Evolutionary conservation across 2,888 invertebrate genomes (phyloP), one percentile per base, ranked within the genome.

Genomic region (Melinaea menophilus): DNA sequence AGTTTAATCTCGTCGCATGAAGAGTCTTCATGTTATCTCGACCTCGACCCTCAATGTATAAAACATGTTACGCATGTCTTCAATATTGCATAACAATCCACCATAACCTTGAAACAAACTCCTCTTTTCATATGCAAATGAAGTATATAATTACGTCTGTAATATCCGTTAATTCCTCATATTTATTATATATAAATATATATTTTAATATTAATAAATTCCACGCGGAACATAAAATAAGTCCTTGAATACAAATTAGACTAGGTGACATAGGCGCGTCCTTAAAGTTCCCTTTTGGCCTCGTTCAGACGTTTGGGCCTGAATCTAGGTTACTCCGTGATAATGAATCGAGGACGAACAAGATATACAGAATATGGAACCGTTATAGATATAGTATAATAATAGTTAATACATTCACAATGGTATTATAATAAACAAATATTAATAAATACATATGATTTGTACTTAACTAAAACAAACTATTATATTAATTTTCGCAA

Each of bases 231-330:
- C 51, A 9, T 31, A 31, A 57, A 55, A 57, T 58, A 62, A 51
- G 65, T 57, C 65, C 66, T 60, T 67, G 66, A 59, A 59, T 59
- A n/a, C 55, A 55, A 64, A 55, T 59, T 55, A 62, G 57, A 1
- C 22, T 22, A 22, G 63, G 5, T 57, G 58, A 47, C 63, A 62
- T 64, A 63, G 51, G 68, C 69, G 69, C 66, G 64, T 67, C 69
- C 66, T 67, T 67, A 68, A 62, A 66, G 63, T 64, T 66, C 70
- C 69, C 71, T 68, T 69, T 68, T 73, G 80, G 74, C 83, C 82
- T 84, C 81, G 81, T 73, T 76, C 75, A 80, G 81, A 75, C 77
- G 79, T 80, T 83, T 82, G 73, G 77, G 71, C 72, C 72, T 69
- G 77, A 80, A 84, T 83, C 78, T 84, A 84, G 84, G 83, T 80